Base-by-base conservation (phyloP, 2,797 vertebrate genomes). In the Schizopygopsis pylzovi region DNA sequence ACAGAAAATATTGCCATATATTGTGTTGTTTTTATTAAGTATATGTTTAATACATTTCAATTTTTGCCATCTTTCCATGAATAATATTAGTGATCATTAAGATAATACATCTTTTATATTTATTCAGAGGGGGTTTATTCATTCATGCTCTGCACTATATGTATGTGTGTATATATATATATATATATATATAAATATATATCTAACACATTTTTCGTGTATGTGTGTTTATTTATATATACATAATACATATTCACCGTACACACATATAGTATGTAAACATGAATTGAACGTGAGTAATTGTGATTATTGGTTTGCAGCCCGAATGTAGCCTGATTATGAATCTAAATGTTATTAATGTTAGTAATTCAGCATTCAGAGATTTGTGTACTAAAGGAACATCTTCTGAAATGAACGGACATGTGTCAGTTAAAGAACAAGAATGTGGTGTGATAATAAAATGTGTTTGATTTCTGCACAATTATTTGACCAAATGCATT, bases 401-500 rank as follows among this genome's bases (percentile, higher is more conserved):
- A 59, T 65, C 37, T 56, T 76, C 18, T 49, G 12, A 73, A 67
- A 41, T 43, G 5, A 63, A 41, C 61, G n/a, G n/a, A 52, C 67
- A 80, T 81, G 68, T 25, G 33, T 33, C 20, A 70, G 82, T 82
- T 87, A 83, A 76, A 28, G 71, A 20, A 83, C 70, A 18, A 20
- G 65, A 67, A 37, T 72, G 9, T 43, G 43, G 63, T 4, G 6
- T 54, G 22, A 4, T 37, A 65, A 25, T 73, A 33, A 9, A 77
- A 28, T 61, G 20, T 76, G 79, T 83, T 63, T 45, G 43, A 9
- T 75, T 59, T 82, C 10, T 11, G 15, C 76, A 76, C 18, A 59
- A 52, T 75, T 82, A 56, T 82, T 86, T 79, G 81, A 87, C 70
- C 63, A 87, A 87, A 91, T 52, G 80, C 72, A 52, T 87, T 75